phyloP scores from a whole-genome alignment of 2,888 invertebrate genomes.

The Volucella inflata region DNA sequence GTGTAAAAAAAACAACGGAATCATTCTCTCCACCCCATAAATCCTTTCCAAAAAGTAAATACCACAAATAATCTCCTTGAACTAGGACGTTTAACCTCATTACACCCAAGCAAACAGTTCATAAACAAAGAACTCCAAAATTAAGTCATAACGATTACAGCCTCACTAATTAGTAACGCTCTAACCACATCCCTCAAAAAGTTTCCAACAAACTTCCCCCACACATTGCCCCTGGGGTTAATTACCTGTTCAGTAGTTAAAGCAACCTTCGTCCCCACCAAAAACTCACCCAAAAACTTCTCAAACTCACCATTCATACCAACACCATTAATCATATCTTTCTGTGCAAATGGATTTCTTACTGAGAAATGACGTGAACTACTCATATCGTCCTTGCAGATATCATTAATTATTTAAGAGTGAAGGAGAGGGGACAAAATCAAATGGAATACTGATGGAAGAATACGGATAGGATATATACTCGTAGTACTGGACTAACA shows the following conservation, averaged over 20 bases:
- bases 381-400: slow-evolving; percentile 42
- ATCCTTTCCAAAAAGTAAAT: background rate
- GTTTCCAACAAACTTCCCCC: slow-evolving; percentile 39
- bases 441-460: background rate
- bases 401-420: slow-evolving; percentile 65
- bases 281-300: background rate
- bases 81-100: slow-evolving; percentile 28
- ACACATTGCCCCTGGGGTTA: slow-evolving; percentile 45
- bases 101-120: slow-evolving; percentile 18
- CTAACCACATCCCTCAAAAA: slow-evolving; percentile 55
- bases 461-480: no score
- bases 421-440: slow-evolving; percentile 1
- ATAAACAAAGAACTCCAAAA: slow-evolving; percentile 16
- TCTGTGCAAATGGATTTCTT: slow-evolving; percentile 55
- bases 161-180: slow-evolving; percentile 63
- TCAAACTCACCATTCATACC: slow-evolving; percentile 40
- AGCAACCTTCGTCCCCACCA: slow-evolving; percentile 2
- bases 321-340: slow-evolving; percentile 69
- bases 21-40: no score
- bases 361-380: slow-evolving; percentile 54
- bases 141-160: slow-evolving; percentile 60
- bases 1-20: no score
- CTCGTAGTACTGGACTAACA: slow-evolving; percentile 31
- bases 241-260: slow-evolving; percentile 64
- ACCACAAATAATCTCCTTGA: slow-evolving; percentile 22